These are phyloP conservation scores for Lanius ludovicianus DNA, from an alignment of 2,113 vertebrate species.

Conservation along the genomic window DNA sequence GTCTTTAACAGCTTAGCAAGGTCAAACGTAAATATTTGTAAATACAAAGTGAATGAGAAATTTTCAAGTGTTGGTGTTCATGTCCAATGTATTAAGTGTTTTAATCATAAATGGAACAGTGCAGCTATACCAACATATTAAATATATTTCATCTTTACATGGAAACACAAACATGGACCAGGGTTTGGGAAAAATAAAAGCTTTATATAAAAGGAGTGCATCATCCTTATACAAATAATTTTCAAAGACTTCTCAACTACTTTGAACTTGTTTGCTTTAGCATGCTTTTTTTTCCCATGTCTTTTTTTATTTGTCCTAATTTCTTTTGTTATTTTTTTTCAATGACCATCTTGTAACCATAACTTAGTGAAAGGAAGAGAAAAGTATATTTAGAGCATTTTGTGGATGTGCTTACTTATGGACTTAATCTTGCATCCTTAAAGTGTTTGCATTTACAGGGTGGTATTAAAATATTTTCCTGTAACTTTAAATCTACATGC, in stretches of 20 bases:
- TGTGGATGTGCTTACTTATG: constrained; percentile 66
- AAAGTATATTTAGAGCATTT: constrained; percentile 54
- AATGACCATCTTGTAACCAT: constrained; percentile 18
- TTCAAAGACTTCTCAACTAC: constrained; percentile 48
- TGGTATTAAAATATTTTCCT: constrained; percentile 52
- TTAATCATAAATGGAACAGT: constrained; percentile 29
- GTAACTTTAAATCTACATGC: constrained; percentile 73
- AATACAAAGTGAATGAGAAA: constrained; percentile 33
- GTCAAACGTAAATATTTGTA: constrained; percentile 29
- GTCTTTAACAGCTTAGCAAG: not conserved
- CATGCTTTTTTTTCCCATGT: not conserved
- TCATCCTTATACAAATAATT: constrained; percentile 6
- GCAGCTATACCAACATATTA: constrained; percentile 31
- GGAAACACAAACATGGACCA: constrained; percentile 26
- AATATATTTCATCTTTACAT: not conserved
- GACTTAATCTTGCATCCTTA: constrained; percentile 41
- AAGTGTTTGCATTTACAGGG: constrained; percentile 66
- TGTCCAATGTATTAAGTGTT: constrained; percentile 3
- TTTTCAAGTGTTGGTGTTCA: constrained; percentile 30
- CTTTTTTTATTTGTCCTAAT: not conserved
- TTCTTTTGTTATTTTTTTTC: not conserved
- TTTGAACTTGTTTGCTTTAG: constrained; percentile 18
- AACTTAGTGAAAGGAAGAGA: constrained; percentile 58
- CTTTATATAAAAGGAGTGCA: constrained; percentile 55
- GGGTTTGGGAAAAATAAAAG: constrained; percentile 42